Evolutionary conservation across 2,113 vertebrate species (phyloP).

Genomic region (Zeus faber): DNA sequence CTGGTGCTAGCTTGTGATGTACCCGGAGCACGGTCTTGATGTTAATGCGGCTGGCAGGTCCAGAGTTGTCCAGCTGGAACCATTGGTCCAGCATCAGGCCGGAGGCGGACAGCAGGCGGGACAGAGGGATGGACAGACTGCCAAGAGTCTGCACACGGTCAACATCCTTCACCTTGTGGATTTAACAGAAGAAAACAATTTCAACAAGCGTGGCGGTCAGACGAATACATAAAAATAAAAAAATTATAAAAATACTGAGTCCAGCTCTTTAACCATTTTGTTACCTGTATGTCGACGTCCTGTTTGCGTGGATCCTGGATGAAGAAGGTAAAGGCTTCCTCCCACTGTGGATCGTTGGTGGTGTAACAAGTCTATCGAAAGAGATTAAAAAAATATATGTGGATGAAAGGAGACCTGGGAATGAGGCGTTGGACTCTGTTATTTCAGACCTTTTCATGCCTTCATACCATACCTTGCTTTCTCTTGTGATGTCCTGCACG

Average conservation of each 20-base stretch:
- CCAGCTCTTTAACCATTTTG: not conserved
- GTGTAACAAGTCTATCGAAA: constrained; percentile 74
- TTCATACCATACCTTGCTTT: constrained; percentile 80
- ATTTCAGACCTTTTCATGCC: not conserved
- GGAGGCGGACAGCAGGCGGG: constrained; percentile 75
- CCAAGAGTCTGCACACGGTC: constrained; percentile 81
- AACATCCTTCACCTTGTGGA: constrained; percentile 84
- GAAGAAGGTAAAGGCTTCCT: constrained; percentile 90
- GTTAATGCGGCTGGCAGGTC: constrained; percentile 82
- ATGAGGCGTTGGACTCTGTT: not conserved
- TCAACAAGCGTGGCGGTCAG: not conserved
- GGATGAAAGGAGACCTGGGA: too few species aligned
- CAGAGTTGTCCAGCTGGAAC: constrained; percentile 84
- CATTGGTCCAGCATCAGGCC: constrained; percentile 83
- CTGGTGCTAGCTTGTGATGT: too few species aligned
- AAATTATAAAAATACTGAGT: too few species aligned
- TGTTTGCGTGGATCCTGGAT: constrained; percentile 83
- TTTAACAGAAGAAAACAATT: not conserved
- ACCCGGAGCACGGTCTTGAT: constrained; percentile 74
- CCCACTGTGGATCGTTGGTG: constrained; percentile 80
- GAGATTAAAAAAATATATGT: not conserved
- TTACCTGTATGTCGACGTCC: constrained; percentile 74
- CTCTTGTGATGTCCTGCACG: constrained; percentile 81
- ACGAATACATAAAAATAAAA: too few species aligned
- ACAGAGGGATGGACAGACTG: constrained; percentile 79